Base-by-base conservation (phyloP, 2,888 invertebrate species). In the Carcina quercana region DNA sequence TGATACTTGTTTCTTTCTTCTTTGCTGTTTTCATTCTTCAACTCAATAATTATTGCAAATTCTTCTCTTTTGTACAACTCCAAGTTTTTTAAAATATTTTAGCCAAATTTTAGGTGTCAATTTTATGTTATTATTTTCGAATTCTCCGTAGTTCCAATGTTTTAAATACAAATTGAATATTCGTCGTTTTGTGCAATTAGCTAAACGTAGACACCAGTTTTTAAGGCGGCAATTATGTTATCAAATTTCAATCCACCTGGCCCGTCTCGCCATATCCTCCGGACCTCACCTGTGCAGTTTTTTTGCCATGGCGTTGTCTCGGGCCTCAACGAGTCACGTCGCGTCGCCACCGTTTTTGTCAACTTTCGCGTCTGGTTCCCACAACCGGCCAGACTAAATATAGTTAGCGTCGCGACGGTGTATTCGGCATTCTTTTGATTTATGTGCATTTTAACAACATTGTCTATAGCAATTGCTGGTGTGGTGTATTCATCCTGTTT, bases 351-450 rank as follows among this genome's bases (percentile, higher is more conserved):
- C 47, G 61, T 68, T 75, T 75, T 78, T 78, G 64, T 68, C 52
- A 57, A 72, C 74, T 76, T 75, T 75, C 72, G 66, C 67, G 59
- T 43, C 65, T 37, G 47, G 57, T 64, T 69, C 59, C 62, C 61
- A 64, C 56, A 53, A 37, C 10, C 36, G 38, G 15, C 40, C 38
- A 46, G 42, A 53, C 53, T 62, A 61, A 58, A 61, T 63, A 62
- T 55, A 61, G 51, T 38, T 31, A 39, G 41, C 43, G 44, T 42
- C 41, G 35, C 41, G 35, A 47, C 47, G 48, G 41, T 49, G 47
- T 49, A 50, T 54, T 54, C 50, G 51, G 37, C 50, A 47, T 51
- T 52, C 53, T 50, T 60, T 54, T 60, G 58, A 61, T 59, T 65
- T 60, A 56, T 63, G 51, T 52, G 50, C 56, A 50, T 45, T 54